Evolutionary conservation across 2,888 invertebrate genomes (phyloP).

Genomic region (Thymelicus lineola): DNA sequence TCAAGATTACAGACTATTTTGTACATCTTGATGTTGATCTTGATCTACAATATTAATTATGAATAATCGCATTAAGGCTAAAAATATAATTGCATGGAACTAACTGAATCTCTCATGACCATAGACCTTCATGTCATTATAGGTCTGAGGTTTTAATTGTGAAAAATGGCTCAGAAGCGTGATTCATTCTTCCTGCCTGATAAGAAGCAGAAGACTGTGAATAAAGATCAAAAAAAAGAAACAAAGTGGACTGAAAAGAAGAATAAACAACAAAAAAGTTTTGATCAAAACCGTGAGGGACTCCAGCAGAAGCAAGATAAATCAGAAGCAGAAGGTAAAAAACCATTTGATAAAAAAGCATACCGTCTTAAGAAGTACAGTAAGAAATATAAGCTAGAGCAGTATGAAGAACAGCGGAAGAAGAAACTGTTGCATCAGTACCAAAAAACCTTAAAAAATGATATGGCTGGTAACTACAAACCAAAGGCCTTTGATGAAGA

Average conservation of each 20-base stretch:
- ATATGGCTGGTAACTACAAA: slow-evolving; percentile 73
- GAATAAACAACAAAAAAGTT: slow-evolving; percentile 58
- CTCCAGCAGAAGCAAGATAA: slow-evolving; percentile 36
- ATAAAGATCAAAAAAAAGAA: slow-evolving; percentile 42
- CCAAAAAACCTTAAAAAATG: slow-evolving; percentile 83
- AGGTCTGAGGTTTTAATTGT: slow-evolving; percentile 63
- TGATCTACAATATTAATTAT: too few relatives aligned
- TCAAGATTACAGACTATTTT: slow-evolving; percentile 26
- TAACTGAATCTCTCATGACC: slow-evolving; percentile 60
- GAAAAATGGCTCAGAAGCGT: slow-evolving; percentile 68
- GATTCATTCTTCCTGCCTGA: slow-evolving; percentile 67
- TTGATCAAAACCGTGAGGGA: slow-evolving; percentile 59
- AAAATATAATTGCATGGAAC: slow-evolving; percentile 34
- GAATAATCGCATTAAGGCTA: too few relatives aligned
- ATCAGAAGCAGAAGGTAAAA: slow-evolving; percentile 63
- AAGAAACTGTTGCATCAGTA: slow-evolving; percentile 83
- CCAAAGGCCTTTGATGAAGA: slow-evolving; percentile 82
- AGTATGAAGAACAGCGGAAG: slow-evolving; percentile 88
- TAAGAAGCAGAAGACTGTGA: slow-evolving; percentile 53
- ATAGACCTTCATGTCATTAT: slow-evolving; percentile 82
- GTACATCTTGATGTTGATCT: slow-evolving; percentile 27
- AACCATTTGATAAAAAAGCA: slow-evolving; percentile 88
- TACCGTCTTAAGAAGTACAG: slow-evolving; percentile 89
- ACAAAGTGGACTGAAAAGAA: slow-evolving; percentile 40
- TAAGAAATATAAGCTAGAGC: slow-evolving; percentile 88